These are phyloP conservation scores for Holothuria scabra DNA, from an alignment of 53 echinoderm and acorn worm species.

Conservation along the genomic window DNA sequence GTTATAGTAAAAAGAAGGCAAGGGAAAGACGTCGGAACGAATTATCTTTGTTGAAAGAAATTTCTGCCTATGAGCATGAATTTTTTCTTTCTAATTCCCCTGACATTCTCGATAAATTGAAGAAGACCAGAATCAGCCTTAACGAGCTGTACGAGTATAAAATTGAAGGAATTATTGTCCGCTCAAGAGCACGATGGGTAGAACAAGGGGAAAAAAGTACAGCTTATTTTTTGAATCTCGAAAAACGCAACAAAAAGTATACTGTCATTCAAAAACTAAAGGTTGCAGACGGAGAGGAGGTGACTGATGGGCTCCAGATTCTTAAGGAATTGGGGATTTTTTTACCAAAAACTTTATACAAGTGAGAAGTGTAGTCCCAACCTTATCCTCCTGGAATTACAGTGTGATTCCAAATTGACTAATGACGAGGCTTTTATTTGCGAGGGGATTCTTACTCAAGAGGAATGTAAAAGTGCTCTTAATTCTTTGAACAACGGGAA, in stretches of 20 bases:
- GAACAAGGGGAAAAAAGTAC: constrained; percentile 24
- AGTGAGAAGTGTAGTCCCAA: not conserved
- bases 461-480: not conserved
- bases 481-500: not conserved
- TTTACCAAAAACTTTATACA: not conserved
- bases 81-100: not conserved
- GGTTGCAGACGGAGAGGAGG: too few relatives aligned
- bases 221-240: not conserved
- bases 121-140: not conserved
- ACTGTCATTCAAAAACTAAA: constrained; percentile 4
- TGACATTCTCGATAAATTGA: not conserved
- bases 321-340: not conserved
- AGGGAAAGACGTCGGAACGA: not conserved
- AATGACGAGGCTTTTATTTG: not conserved
- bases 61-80: not conserved
- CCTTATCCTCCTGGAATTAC: not conserved
- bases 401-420: too few relatives aligned
- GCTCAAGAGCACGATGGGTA: constrained; percentile 21
- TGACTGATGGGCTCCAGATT: not conserved
- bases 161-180: constrained; percentile 5
- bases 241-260: not conserved
- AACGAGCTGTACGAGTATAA: not conserved
- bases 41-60: not conserved
- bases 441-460: not conserved
- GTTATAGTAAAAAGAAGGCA: not conserved